phyloP scores from a whole-genome alignment of 1,140 invertebrate species.

The Delia radicum region DNA sequence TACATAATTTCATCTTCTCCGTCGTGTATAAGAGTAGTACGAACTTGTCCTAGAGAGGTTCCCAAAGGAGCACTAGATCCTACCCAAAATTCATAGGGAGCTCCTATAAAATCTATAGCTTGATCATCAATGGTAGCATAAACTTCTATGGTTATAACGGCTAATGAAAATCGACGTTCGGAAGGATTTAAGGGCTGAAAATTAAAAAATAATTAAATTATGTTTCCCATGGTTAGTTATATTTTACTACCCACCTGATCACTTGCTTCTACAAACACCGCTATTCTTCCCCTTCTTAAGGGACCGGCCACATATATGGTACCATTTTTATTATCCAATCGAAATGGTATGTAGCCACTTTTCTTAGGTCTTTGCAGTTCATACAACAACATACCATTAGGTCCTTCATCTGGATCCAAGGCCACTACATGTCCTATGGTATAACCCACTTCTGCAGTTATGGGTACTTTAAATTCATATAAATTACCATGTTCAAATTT shows the following conservation, averaged over 20 bases:
- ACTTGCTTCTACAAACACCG: conserved; percentile 77
- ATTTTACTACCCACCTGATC: conserved; percentile 62
- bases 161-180: conserved; percentile 75
- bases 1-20: conserved; percentile 71
- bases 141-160: conserved; percentile 76
- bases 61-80: conserved; percentile 78
- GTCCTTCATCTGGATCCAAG: conserved; percentile 76
- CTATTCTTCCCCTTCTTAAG: conserved; percentile 68
- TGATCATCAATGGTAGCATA: conserved; percentile 61
- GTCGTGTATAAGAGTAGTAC: conserved; percentile 65
- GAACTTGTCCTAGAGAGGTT: conserved; percentile 83
- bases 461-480: conserved; percentile 73
- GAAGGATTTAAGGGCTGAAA: conserved; percentile 70
- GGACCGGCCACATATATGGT: conserved; percentile 70
- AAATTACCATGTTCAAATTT: conserved; percentile 79
- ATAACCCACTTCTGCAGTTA: conserved; percentile 66
- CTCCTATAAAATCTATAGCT: conserved; percentile 79
- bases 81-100: conserved; percentile 89
- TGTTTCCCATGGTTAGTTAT: background rate
- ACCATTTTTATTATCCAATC: conserved; percentile 71
- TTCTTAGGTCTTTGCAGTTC: conserved; percentile 68
- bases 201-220: background rate
- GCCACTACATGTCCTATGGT: conserved; percentile 74
- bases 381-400: conserved; percentile 78
- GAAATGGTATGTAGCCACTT: conserved; percentile 68